Percentiles rank a stretch among this genome's conserved stretches.
Evolutionary conservation across 2,797 vertebrate species (phyloP).

Genomic region (Apogon hyalosoma): DNA sequence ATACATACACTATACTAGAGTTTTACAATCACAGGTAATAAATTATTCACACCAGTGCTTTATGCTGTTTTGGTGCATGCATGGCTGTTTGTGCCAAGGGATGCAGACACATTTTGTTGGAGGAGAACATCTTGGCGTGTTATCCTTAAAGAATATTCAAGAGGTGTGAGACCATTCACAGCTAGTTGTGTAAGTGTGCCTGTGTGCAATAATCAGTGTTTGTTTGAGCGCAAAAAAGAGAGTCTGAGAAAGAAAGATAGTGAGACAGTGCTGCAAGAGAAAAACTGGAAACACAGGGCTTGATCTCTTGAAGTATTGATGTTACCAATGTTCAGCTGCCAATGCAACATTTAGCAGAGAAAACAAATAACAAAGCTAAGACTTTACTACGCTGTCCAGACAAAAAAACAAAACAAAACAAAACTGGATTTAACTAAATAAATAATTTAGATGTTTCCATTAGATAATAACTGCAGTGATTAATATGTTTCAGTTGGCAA

Average conservation of each 20-base stretch:
- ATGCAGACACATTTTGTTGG: constrained; percentile 56
- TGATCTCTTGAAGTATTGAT: constrained; percentile 48
- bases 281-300: constrained; percentile 30
- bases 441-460: too few species aligned
- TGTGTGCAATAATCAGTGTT: constrained; percentile 19
- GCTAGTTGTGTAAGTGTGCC: constrained; percentile 7
- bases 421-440: too few species aligned
- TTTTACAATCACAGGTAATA: constrained; percentile 69
- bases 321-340: constrained; percentile 39
- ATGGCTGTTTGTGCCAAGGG: constrained; percentile 56
- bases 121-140: constrained; percentile 31
- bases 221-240: constrained; percentile 4
- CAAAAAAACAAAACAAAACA: too few species aligned
- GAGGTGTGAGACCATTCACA: constrained; percentile 42
- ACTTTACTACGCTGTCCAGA: neutral
- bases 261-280: neutral
- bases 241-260: constrained; percentile 5
- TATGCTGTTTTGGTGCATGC: constrained; percentile 59
- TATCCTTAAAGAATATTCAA: constrained; percentile 47
- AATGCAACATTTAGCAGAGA: constrained; percentile 28
- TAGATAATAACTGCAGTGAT: too few species aligned
- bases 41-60: constrained; percentile 74
- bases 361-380: constrained; percentile 32
- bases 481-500: too few species aligned
- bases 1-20: constrained; percentile 41